Evolutionary conservation across 2,113 vertebrate genomes (phyloP).

Genomic region (Anarhynchus alexandrinus): DNA sequence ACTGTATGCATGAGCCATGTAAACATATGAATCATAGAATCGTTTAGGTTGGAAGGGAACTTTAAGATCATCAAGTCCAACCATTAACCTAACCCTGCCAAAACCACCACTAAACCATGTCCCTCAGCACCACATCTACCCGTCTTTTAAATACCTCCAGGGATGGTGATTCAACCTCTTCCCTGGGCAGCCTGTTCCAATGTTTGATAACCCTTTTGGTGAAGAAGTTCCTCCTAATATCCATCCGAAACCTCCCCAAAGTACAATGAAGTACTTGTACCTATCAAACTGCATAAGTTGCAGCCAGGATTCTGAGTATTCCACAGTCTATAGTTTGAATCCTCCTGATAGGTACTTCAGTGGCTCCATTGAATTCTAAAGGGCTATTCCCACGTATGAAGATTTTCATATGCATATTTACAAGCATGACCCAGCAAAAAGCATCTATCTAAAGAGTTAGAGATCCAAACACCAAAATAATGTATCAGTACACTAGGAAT

Average conservation of each 20-base stretch:
- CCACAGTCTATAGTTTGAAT: background rate
- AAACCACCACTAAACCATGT: too few species aligned
- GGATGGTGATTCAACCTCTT: too few species aligned
- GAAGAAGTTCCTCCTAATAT: too few species aligned
- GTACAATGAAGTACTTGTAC: background rate
- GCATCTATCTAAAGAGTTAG: background rate
- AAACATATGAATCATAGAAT: background rate
- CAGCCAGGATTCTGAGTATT: background rate
- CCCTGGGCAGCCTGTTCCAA: too few species aligned
- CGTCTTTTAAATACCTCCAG: too few species aligned
- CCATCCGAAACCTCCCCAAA: too few species aligned
- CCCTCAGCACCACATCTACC: too few species aligned
- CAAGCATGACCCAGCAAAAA: background rate
- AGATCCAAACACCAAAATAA: background rate
- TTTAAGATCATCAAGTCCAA: too few species aligned
- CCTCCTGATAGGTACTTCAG: background rate
- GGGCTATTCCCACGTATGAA: fast-evolving
- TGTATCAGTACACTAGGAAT: background rate
- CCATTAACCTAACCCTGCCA: too few species aligned
- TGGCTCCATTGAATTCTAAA: background rate
- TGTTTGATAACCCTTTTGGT: too few species aligned
- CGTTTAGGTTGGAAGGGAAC: too few species aligned
- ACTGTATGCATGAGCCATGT: background rate
- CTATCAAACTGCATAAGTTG: too few species aligned
- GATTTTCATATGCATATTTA: background rate